Base-by-base conservation (phyloP, 2,888 invertebrate species). In the Amaurobius ferox region DNA sequence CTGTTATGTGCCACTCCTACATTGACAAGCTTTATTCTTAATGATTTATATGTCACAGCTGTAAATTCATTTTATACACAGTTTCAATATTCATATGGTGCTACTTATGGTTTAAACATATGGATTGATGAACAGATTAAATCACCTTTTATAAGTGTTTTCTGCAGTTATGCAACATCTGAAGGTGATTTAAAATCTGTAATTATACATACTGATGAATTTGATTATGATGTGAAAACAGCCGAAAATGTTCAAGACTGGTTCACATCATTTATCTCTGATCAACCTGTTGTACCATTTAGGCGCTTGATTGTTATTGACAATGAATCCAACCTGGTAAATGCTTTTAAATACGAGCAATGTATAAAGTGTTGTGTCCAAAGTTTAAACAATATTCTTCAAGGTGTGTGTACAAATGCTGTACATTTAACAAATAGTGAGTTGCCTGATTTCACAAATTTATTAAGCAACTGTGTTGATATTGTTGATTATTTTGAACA, bases 21-120 rank as follows among this genome's bases (percentile, higher is more conserved):
- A 19, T 62, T 86, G 3, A 73, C 86, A 1, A 73, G 72, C 55
- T 74, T 86, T 32, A 67, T 86, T 11, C 29, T 86, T 6, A 79
- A 86, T 30, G 86, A 79, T 30, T 70, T 86, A 28, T 86, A 86
- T 72, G 64, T 79, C 5, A 32, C 79, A 1, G 67, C 86, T 3
- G 40, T 86, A 1, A 86, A 86, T 64, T 61, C 55, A 26, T 86
- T 86, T 55, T 86, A 86, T 61, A 86, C 86, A 11, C 79, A 86
- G 30, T 79, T 86, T 64, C 86, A 86, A 32, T 79, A 79, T 67
- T 71, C 77, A 2, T 86, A 79, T 39, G 86, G 86, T 23, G 79
- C 70, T 13, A 86, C 86, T 2, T 86, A 78, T 61, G 79, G 62
- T 23, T 6, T 70, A 13, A 76, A 62, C 19, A 62, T 86, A 28